phyloP scores from a whole-genome alignment of 2,888 invertebrate genomes.

The Theretra japonica region DNA sequence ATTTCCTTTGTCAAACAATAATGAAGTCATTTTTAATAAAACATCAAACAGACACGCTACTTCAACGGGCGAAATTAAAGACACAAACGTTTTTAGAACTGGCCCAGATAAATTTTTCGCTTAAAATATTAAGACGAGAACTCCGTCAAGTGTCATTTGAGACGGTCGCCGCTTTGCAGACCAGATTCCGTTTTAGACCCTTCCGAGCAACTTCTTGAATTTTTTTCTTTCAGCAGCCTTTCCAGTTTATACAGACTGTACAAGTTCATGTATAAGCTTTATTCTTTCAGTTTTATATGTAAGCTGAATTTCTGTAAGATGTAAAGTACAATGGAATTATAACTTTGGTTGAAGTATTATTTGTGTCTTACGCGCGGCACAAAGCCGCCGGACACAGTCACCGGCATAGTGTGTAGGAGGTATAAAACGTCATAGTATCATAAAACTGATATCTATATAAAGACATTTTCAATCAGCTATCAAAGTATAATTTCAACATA shows the following conservation, averaged over 20 bases:
- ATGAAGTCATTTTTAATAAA: slow-evolving; percentile 26
- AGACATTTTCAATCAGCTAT: not conserved
- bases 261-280: not conserved
- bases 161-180: slow-evolving; percentile 13
- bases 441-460: not conserved
- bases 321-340: no score
- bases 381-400: no score
- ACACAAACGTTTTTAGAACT: slow-evolving; percentile 6
- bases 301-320: not conserved
- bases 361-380: no score
- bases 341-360: no score
- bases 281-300: not conserved
- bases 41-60: slow-evolving; percentile 16
- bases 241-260: not conserved
- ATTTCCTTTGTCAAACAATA: slow-evolving; percentile 18
- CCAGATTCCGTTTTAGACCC: slow-evolving; percentile 20
- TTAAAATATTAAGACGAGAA: slow-evolving; percentile 18
- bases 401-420: no score
- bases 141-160: slow-evolving; percentile 6
- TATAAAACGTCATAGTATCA: no score
- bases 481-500: not conserved
- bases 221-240: not conserved
- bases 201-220: not conserved
- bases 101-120: slow-evolving; percentile 14
- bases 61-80: slow-evolving; percentile 1